phyloP scores from a whole-genome alignment of 1,140 invertebrate genomes.

The Geopemphigus sp. region DNA sequence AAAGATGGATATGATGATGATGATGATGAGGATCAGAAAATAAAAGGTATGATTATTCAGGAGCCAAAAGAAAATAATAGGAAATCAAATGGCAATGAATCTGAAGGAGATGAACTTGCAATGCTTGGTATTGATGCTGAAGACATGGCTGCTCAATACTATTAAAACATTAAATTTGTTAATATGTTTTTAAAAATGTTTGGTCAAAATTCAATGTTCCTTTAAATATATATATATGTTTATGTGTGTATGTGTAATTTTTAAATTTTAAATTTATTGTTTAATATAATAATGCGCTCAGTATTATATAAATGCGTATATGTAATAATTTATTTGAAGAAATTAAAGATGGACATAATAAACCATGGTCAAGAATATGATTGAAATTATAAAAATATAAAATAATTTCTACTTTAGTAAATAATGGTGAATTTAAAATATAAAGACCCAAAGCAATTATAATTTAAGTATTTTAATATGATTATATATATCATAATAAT shows the following conservation, averaged over 20 bases:
- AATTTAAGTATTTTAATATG: too few species aligned
- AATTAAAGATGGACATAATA: neutral
- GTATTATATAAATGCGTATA: neutral
- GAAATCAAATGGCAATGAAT: conserved; percentile 54
- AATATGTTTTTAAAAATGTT: neutral
- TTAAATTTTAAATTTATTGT: conserved; percentile 4
- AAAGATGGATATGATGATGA: conserved; percentile 43
- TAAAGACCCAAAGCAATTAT: too few species aligned
- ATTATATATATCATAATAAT: too few species aligned
- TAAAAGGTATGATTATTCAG: conserved; percentile 5
- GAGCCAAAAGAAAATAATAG: conserved; percentile 36
- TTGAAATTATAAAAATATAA: neutral
- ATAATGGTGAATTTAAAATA: too few species aligned
- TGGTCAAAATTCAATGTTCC: neutral
- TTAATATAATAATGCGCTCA: neutral
- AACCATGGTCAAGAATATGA: neutral
- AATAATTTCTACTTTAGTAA: neutral
- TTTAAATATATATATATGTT: conserved; percentile 6
- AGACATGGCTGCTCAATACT: conserved; percentile 64
- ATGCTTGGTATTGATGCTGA: conserved; percentile 69
- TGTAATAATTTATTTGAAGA: neutral
- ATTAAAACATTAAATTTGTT: conserved; percentile 1
- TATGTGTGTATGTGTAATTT: too few species aligned
- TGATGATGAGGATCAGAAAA: conserved; percentile 37
- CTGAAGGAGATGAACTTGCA: conserved; percentile 65